phyloP scores from a whole-genome alignment of 2,888 invertebrate species.

The Parnassius apollo region DNA sequence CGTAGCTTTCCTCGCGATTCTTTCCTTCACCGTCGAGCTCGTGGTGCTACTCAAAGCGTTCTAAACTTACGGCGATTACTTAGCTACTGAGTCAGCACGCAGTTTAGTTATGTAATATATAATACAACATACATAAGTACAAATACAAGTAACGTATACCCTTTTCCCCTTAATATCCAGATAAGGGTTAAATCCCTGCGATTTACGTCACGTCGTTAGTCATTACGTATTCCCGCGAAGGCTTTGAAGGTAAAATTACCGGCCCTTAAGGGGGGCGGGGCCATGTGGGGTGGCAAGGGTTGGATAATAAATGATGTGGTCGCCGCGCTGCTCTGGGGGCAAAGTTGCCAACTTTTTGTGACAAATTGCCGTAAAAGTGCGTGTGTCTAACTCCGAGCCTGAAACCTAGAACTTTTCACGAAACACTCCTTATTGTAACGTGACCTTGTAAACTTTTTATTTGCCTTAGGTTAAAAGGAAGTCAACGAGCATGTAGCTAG shows the following conservation, averaged over 20 bases:
- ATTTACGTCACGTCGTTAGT: conserved; percentile 72
- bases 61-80: too few relatives aligned
- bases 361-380: conserved; percentile 76
- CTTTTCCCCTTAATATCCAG: conserved; percentile 27
- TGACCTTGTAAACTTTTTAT: neutral
- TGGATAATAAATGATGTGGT: conserved; percentile 68
- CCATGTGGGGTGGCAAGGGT: conserved; percentile 37
- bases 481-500: too few relatives aligned
- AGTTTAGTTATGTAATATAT: too few relatives aligned
- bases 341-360: conserved; percentile 76
- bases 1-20: too few relatives aligned
- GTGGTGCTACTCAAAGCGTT: too few relatives aligned
- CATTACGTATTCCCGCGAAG: conserved; percentile 75
- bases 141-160: too few relatives aligned
- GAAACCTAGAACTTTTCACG: conserved; percentile 25
- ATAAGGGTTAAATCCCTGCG: conserved; percentile 65
- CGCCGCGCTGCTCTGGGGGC: conserved; percentile 52
- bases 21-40: too few relatives aligned
- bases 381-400: conserved; percentile 48
- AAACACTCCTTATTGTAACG: conserved; percentile 18
- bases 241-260: conserved; percentile 75
- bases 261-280: conserved; percentile 60
- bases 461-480: neutral
- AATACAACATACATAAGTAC: too few relatives aligned
- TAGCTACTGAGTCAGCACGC: too few relatives aligned